These are phyloP conservation scores for Phaethornis superciliosus DNA, from an alignment of 2,113 vertebrate species.

Conservation along the genomic window DNA sequence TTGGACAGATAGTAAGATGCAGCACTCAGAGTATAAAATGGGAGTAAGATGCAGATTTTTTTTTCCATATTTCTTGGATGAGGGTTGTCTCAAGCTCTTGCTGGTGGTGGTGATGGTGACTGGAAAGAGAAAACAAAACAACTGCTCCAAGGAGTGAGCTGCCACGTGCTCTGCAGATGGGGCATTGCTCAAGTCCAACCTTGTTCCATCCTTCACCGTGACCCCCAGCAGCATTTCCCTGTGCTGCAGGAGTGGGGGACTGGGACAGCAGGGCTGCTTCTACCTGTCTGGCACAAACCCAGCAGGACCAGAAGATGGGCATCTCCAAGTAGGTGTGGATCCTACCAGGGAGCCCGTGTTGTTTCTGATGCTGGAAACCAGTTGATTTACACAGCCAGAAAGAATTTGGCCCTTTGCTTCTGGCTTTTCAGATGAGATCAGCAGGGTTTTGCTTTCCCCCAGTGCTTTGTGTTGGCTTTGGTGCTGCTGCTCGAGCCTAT, in stretches of 20 bases:
- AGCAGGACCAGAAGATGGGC: not conserved
- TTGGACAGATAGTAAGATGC: not conserved
- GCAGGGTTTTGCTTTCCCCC: not conserved
- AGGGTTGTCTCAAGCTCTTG: not conserved
- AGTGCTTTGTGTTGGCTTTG: not conserved
- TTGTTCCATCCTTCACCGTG: rapidly evolving
- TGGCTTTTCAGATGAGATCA: not conserved
- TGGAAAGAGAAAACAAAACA: not conserved
- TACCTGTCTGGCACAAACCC: not conserved
- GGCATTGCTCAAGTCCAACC: not conserved
- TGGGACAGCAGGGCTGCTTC: not conserved
- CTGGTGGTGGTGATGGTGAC: not conserved
- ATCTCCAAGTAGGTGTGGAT: not conserved
- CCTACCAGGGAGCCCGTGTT: rapidly evolving
- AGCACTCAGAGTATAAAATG: rapidly evolving
- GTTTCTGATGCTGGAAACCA: not conserved
- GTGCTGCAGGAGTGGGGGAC: not conserved
- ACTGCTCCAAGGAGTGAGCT: not conserved
- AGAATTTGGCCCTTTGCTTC: not conserved
- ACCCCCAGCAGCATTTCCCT: not conserved
- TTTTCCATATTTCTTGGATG: not conserved
- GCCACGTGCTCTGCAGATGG: not conserved
- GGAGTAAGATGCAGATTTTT: not conserved
- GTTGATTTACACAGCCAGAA: not conserved
- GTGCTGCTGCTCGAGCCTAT: not conserved